Evolutionary conservation across 1,140 invertebrate genomes (phyloP).

Genomic region (Euwallacea similis): DNA sequence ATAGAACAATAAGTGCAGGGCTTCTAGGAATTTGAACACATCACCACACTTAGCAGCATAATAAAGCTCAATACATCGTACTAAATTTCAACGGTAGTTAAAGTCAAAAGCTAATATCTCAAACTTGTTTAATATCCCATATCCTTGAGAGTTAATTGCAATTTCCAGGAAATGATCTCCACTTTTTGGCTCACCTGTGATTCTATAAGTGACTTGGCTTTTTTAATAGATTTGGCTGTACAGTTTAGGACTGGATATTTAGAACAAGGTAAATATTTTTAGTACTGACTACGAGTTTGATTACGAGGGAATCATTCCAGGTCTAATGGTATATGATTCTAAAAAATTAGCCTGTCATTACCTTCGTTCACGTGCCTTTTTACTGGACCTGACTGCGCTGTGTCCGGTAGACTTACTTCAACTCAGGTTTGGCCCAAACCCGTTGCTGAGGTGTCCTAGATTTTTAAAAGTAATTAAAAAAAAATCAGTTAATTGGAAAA

Average conservation of each 20-base stretch:
- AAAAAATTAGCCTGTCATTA: conserved; percentile 89
- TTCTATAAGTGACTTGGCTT: conserved; percentile 81
- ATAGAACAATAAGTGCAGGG: too few relatives aligned
- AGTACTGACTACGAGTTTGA: not conserved
- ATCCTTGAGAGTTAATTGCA: too few relatives aligned
- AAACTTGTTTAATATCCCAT: too few relatives aligned
- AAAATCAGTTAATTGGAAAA: not conserved
- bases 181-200: conserved; percentile 81
- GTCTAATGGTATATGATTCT: conserved; percentile 86
- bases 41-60: too few relatives aligned
- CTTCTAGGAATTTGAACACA: too few relatives aligned
- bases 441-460: conserved; percentile 79
- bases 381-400: conserved; percentile 83
- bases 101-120: too few relatives aligned
- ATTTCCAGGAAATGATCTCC: conserved; percentile 63
- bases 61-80: too few relatives aligned
- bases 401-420: conserved; percentile 86
- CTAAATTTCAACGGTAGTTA: too few relatives aligned
- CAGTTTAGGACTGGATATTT: conserved; percentile 95
- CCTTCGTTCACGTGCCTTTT: conserved; percentile 78
- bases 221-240: conserved; percentile 83
- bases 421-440: conserved; percentile 75
- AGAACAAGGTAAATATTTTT: conserved; percentile 71
- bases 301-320: not conserved
- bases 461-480: conserved; percentile 69